Conservation (phyloP, 1,140 invertebrate genomes). For the Chrysomallon squamiferum region DNA sequence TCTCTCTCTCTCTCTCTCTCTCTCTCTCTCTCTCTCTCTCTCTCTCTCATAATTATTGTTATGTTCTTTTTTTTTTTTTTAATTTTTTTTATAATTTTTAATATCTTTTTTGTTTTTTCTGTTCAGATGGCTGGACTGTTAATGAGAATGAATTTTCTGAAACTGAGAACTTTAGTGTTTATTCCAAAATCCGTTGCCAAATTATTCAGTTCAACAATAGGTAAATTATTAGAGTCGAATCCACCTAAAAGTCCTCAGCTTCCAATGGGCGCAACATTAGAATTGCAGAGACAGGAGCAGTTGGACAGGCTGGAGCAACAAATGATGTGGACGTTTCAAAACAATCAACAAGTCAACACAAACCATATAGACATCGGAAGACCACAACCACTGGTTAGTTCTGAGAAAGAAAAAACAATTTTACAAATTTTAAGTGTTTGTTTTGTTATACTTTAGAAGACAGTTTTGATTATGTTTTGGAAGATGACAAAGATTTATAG, state of each 20-base stretch:
- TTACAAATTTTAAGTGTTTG: not conserved
- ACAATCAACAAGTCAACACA: conserved; percentile 13
- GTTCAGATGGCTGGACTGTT: conserved; percentile 66
- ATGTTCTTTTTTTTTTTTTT: no score
- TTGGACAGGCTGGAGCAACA: conserved; percentile 68
- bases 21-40: no score
- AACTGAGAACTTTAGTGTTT: conserved; percentile 59
- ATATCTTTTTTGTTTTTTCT: no score
- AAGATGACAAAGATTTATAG: not conserved
- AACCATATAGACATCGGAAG: conserved; percentile 12
- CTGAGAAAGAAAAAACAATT: conserved; percentile 29
- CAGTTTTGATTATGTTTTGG: not conserved
- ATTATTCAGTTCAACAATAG: conserved; percentile 58
- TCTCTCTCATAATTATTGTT: no score
- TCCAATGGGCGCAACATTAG: conserved; percentile 67
- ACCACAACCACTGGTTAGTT: conserved; percentile 28
- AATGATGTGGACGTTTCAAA: conserved; percentile 54
- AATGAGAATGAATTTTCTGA: conserved; percentile 65
- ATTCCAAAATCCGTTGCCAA: conserved; percentile 64
- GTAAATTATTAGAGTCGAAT: conserved; percentile 62
- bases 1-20: no score
- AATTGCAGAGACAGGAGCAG: conserved; percentile 67
- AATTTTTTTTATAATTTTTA: no score
- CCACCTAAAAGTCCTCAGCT: conserved; percentile 54
- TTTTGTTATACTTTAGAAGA: not conserved